Conservation (phyloP, 1,140 invertebrate species). For the Procambarus clarkii region DNA sequence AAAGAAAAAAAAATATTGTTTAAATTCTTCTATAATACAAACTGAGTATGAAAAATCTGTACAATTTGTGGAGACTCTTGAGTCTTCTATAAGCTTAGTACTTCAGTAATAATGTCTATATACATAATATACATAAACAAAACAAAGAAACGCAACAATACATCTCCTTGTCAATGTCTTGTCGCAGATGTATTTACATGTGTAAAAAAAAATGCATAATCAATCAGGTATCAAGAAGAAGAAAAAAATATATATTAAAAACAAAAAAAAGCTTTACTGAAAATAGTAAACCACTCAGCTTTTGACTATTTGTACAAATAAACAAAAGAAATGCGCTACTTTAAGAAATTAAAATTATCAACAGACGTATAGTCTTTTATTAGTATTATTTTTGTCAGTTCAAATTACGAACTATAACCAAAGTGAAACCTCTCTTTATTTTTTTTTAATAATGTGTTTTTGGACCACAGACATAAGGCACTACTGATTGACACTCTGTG, state of each 20-base stretch:
- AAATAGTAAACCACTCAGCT: not conserved
- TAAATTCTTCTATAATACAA: not conserved
- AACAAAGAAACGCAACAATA: not conserved
- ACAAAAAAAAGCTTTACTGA: not conserved
- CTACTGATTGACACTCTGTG: not conserved
- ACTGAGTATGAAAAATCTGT: not conserved
- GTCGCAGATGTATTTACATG: no score
- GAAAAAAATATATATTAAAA: not conserved
- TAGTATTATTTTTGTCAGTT: no score
- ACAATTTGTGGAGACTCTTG: not conserved
- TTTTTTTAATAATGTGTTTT: not conserved
- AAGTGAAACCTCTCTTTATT: no score
- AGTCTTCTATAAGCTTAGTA: not conserved
- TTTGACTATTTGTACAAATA: not conserved
- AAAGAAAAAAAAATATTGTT: not conserved
- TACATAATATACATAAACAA: not conserved
- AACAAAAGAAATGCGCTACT: not conserved
- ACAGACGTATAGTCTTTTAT: no score
- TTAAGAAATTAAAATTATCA: no score
- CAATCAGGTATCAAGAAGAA: no score
- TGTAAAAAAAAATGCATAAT: no score
- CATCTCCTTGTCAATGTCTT: no score
- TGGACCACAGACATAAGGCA: constrained; percentile 2
- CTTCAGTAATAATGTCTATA: not conserved
- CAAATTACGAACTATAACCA: no score